Evolutionary conservation across 2,888 invertebrate species (phyloP), one percentile per base, ranked within the genome.

Genomic region (Drosophila falleni): DNA sequence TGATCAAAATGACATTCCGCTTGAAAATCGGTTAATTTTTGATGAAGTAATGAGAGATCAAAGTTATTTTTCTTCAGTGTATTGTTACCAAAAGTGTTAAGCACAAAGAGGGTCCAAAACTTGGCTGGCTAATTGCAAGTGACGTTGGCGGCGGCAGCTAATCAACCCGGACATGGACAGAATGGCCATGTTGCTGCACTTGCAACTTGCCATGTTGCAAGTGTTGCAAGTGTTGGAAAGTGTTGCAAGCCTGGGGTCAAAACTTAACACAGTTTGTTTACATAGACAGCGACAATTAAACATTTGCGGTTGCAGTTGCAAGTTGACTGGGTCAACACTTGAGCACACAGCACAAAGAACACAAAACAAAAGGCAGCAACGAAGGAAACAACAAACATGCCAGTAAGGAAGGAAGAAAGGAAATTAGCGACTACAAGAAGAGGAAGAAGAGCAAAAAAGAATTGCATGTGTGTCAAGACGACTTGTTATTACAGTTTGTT

Each of bases 261-360:
- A 90, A 87, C 90, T 90, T 90, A 91, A 90, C 90, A 91, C 89
- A 89, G 88, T 90, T 90, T 83, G 78, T 69, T 74, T 47, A 67
- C 71, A 62, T 39, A 44, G 55, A 42, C 42, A 31, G 55, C 64
- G 59, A 87, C 84, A 89, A 85, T 87, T 87, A 87, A 77, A 63
- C 74, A 65, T 77, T 74, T 88, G 83, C 67, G 89, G 87, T 66
- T 59, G 73, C 75, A 51, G 47, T 63, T 56, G 79, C 79, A 61
- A 49, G 58, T 64, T 67, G 78, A 89, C 89, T 89, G 89, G 86
- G 89, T 89, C 89, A 86, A 37, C 76, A 89, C 87, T 87, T 79
- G 83, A 87, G 88, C 82, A 82, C 82, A 82, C 82, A 82, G 61
- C 58, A 66, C 49, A 55, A 65, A 41, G n/a, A n/a, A 59, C 26